Evolutionary conservation across 2,888 invertebrate genomes (phyloP), one percentile per base, ranked within the genome.

Genomic region (Tortricodes alternella): DNA sequence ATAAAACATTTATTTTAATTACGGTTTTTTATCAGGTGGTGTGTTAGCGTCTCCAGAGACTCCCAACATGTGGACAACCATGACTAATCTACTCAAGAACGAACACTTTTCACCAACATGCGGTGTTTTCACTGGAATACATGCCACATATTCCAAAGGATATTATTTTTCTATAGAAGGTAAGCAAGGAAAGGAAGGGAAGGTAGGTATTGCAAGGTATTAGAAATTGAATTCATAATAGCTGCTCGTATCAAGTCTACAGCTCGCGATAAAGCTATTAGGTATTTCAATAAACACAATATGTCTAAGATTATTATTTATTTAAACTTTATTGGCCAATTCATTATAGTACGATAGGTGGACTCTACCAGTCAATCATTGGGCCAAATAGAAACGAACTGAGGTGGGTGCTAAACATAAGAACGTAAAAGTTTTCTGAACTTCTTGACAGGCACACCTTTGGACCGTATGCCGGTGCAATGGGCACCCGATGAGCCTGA

Each of bases 401-500:
- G n/a, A n/a, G n/a, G n/a, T n/a, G 27, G 27, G 2, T 3, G 27
- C 9, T 9, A 27, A 9, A 9, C 9, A 7, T 35, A 2, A 1
- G 1, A 16, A n/a, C n/a, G 11, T 35, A 16, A 35, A 11, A 3
- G 19, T 38, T n/a, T n/a, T 15, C n/a, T 13, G 9, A 4, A 21
- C n/a, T 37, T 37, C 5, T 37, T 23, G 13, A 3, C 41, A 41
- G 65, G 67, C 3, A 38, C 58, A 7, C 58, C 67, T 9, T 23
- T 67, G 15, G 29, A 8, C 2, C 59, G 53, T 34, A 64, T 67
- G 57, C 46, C 61, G 0, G 39, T 61, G 2, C 18, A 43, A 9
- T 67, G 63, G 65, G 46, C 62, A 0, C 39, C 60, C 1, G 58
- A 46, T 0, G 62, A 67, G 21, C 65, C 64, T 4, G 50, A 65